Base-by-base conservation (phyloP, 2,797 vertebrate species). In the Leptoclinus maculatus region DNA sequence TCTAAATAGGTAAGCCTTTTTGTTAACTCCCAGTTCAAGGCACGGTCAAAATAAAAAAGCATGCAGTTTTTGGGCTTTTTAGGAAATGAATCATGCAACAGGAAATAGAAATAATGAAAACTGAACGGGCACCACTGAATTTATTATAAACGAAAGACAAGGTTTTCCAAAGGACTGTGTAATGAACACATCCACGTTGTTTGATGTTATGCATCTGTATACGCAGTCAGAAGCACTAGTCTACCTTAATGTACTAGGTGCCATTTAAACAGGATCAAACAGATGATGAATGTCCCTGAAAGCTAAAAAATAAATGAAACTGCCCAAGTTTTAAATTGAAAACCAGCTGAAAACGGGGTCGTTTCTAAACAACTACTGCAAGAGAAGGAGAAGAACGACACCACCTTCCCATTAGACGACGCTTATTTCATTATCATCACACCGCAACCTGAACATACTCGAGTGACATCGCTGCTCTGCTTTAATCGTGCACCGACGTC, bases 31-130 rank as follows among this genome's bases (percentile, higher is more conserved):
- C 16, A 16, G 25, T 65, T 13, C 0, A 11, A 34, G 25, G 23
- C 63, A 27, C 0, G 51, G 38, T 39, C 12, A 59, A 54, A 67
- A 51, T 43, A 51, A 74, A 74, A 74, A 78, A 73, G 13, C 57
- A 58, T 16, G 14, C 56, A 54, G 38, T 73, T 78, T 78, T 77
- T 59, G 47, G 76, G 72, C 65, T 54, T 38, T 66, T 60, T 23
- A 56, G 34, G 65, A 84, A 84, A 83, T 88, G 57, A 59, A 59
- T 59, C 58, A 87, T 67, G 75, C 16, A 77, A 86, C 73, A 59
- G 68, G 74, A 87, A 80, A 79, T 7, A 80, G 71, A 69, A 74
- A 49, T 68, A 66, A 85, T 76, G n/a, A 85, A 86, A 87, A 62
- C 62, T 69, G 69, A 89, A 80, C 76, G 66, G 64, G 53, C 66